These are phyloP conservation scores for Epizoanthus rinbou DNA, from an alignment of 92 coral and sea anemone species.

Conservation along the genomic window DNA sequence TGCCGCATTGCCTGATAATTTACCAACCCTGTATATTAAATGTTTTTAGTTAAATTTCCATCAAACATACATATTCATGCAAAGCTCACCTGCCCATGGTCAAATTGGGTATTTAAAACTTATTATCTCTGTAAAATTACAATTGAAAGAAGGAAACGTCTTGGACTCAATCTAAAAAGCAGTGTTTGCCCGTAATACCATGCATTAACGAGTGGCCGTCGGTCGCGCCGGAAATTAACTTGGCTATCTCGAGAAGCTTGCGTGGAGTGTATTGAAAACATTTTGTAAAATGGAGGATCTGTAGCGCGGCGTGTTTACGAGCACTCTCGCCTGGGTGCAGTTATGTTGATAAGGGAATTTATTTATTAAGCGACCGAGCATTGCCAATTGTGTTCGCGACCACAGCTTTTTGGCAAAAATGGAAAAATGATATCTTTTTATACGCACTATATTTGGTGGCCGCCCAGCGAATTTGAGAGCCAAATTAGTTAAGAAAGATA, in stretches of 20 bases:
- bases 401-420: conserved; percentile 23
- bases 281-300: conserved; percentile 45
- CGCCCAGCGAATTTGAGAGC: conserved; percentile 10
- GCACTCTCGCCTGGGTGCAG: conserved; percentile 44
- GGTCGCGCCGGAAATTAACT: conserved; percentile 71
- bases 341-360: conserved; percentile 41
- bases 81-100: conserved; percentile 69
- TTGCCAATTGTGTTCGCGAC: conserved; percentile 17
- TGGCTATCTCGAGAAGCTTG: conserved; percentile 43
- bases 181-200: conserved; percentile 69
- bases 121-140: conserved; percentile 85
- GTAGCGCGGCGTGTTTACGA: conserved; percentile 37
- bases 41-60: conserved; percentile 61
- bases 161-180: conserved; percentile 69
- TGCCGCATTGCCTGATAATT: conserved; percentile 40
- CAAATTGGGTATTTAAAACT: conserved; percentile 97
- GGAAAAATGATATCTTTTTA: not conserved
- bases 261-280: conserved; percentile 53
- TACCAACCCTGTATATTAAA: conserved; percentile 62
- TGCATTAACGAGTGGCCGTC: conserved; percentile 62
- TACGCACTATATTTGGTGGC: conserved; percentile 2
- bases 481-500: conserved; percentile 31
- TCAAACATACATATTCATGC: conserved; percentile 75
- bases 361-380: conserved; percentile 37
- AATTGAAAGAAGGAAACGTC: conserved; percentile 88